Base-by-base conservation (phyloP, 2,113 vertebrate genomes). In the Cettia cetti region DNA sequence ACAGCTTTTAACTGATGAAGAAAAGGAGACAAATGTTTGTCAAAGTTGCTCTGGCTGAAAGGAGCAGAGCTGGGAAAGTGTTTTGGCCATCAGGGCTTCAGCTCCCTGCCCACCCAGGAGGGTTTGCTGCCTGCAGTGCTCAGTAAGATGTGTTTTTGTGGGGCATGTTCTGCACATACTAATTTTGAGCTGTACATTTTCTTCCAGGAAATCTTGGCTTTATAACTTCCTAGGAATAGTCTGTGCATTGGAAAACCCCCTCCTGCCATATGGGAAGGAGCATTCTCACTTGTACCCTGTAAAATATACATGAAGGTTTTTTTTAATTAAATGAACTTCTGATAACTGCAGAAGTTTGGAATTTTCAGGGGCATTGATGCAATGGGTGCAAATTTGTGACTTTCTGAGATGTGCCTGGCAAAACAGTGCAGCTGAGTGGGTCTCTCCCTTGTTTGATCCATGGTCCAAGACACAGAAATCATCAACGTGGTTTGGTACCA, bases 201-300 rank as follows among this genome's bases (percentile, higher is more conserved):
- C 68, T 94, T 90, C 79, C 82, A 86, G 60, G 53, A 94, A 92
- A 84, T 52, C 54, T 77, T 61, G 86, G 66, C 75, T 83, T 92
- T 72, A 33, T 50, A 65, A 39, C 45, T 92, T 95, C 52, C 82
- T 59, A 42, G 82, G 39, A 88, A 61, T 53, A 82, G 56, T 56
- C 47, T 59, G 15, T 65, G 13, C 76, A 13, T 76, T 61, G 26
- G 45, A 87, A 79, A 92, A 40, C 24, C 35, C 76, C 28, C 30
- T 57, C 27, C 52, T 81, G 19, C 42, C 9, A 7, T 54, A 60
- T 76, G 57, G 57, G 61, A 94, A 87, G 77, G 22, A 84, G 15
- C 24, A 16, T 66, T 87, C 33, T 78, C 39, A 70, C 70, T 84
- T 57, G 13, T 87, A 64, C 31, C 17, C 44, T 75, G 10, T 52